Evolutionary conservation across 1,140 invertebrate genomes (phyloP), one percentile per base, ranked within the genome.

Genomic region (Chelonus insularis): DNA sequence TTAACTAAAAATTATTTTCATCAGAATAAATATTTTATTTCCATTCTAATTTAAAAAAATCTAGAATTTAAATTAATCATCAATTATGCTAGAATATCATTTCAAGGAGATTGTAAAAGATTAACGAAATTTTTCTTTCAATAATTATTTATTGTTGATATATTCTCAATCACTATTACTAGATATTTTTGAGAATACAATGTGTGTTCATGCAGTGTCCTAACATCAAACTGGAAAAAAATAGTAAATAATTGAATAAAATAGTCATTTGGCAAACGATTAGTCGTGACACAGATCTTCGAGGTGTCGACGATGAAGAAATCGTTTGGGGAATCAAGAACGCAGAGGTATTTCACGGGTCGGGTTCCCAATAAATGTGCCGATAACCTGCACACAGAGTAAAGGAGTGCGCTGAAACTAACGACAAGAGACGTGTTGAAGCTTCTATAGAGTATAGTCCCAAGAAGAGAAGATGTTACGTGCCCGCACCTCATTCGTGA

Each of bases 391-490:
- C 60, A 65, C 59, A 14, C 16, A 9, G n/a, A 45, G 14, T 29
- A 36, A 54, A 23, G 50, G 25, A 63, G 37, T 50, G 51, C 57
- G 56, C 51, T 61, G 37, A 50, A 61, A 61, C 20, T 51, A 58
- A 52, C 50, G 43, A 52, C 39, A n/a, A 55, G 12, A 23, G 18
- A 62, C 45, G 54, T 34, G 29, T 62, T 47, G 41, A 36, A 55
- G 43, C 11, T 36, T 37, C 43, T 45, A n/a, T 52, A 14, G 12
- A 29, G 39, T 14, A 47, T 36, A 57, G 57, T 72, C 70, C 68
- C 66, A 65, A 70, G 70, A 72, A 72, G 63, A 68, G 68, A 69
- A 70, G 66, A 72, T 70, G 66, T 72, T 69, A 72, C 70, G 70
- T 72, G 70, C 68, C 62, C 57, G 62, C 64, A 55, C 25, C 37